phyloP scores from a whole-genome alignment of 2,888 invertebrate genomes.

The Lithophane leautieri region DNA sequence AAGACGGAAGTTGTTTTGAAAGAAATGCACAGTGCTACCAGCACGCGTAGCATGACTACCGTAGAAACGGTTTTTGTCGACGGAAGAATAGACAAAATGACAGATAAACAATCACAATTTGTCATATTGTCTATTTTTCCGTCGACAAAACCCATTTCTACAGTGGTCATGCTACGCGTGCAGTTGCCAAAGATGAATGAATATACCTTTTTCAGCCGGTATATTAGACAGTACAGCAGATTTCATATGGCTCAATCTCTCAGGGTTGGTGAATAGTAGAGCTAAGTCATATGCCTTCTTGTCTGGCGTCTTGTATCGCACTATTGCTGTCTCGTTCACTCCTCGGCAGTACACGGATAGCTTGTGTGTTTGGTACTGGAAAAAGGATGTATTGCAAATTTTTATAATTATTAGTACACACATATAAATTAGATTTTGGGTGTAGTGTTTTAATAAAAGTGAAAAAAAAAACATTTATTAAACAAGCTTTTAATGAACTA shows the following conservation, averaged over 20 bases:
- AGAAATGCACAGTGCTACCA: too few relatives aligned
- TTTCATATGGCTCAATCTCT: slow-evolving; percentile 77
- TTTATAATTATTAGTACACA: neutral
- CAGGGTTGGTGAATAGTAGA: slow-evolving; percentile 82
- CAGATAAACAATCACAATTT: too few relatives aligned
- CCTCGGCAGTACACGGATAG: slow-evolving; percentile 84
- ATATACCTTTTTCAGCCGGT: slow-evolving; percentile 81
- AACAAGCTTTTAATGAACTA: too few relatives aligned
- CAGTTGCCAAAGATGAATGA: neutral
- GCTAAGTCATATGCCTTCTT: slow-evolving; percentile 88
- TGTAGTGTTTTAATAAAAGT: too few relatives aligned
- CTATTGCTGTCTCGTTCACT: slow-evolving; percentile 83
- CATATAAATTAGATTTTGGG: neutral
- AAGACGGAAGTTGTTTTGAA: neutral
- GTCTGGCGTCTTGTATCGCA: slow-evolving; percentile 86
- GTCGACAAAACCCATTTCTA: too few relatives aligned
- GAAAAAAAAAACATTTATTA: too few relatives aligned
- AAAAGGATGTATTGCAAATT: neutral
- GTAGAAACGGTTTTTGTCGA: too few relatives aligned
- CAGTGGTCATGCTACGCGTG: too few relatives aligned
- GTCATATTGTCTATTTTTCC: too few relatives aligned
- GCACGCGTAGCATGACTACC: too few relatives aligned
- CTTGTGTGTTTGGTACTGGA: slow-evolving; percentile 81
- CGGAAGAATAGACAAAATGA: too few relatives aligned
- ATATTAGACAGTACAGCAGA: slow-evolving; percentile 78